Conservation (phyloP, 2,888 invertebrate species). For the Gnatocerus cornutus region DNA sequence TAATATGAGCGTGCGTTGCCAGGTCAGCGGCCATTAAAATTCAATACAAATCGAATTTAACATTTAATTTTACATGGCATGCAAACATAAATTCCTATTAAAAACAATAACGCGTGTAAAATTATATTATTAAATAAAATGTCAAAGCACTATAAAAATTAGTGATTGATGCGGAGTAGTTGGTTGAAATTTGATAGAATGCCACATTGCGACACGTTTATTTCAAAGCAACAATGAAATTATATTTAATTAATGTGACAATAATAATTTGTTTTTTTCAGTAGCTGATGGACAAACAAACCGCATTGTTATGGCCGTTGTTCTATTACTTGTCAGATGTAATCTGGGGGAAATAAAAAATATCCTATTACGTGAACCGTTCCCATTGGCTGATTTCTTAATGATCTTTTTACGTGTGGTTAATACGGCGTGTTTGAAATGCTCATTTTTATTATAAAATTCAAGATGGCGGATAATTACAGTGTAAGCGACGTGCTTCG, state of each 20-base stretch:
- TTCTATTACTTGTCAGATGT: constrained; percentile 56
- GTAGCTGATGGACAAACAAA: constrained; percentile 6
- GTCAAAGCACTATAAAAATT: not conserved
- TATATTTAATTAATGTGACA: constrained; percentile 35
- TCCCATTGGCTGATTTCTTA: constrained; percentile 70
- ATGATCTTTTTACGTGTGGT: constrained; percentile 72
- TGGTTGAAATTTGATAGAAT: constrained; percentile 4
- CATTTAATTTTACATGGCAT: constrained; percentile 38
- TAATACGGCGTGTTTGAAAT: constrained; percentile 67
- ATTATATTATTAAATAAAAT: constrained; percentile 15
- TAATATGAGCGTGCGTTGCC: constrained; percentile 33
- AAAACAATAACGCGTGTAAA: constrained; percentile 18
- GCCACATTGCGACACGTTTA: constrained; percentile 8
- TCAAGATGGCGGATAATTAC: constrained; percentile 70
- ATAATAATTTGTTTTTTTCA: constrained; percentile 24
- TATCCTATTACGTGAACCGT: constrained; percentile 69
- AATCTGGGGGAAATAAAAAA: constrained; percentile 59
- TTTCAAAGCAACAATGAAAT: constrained; percentile 21
- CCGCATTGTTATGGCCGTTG: constrained; percentile 47
- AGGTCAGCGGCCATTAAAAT: constrained; percentile 33
- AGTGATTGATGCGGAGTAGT: constrained; percentile 27
- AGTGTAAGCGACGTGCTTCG: constrained; percentile 57
- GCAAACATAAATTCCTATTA: constrained; percentile 25
- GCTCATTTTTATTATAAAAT: constrained; percentile 71
- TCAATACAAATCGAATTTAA: constrained; percentile 39